These are phyloP conservation scores for Trypoxylus dichotomus DNA, from an alignment of 1,140 invertebrate genomes.

Conservation along the genomic window DNA sequence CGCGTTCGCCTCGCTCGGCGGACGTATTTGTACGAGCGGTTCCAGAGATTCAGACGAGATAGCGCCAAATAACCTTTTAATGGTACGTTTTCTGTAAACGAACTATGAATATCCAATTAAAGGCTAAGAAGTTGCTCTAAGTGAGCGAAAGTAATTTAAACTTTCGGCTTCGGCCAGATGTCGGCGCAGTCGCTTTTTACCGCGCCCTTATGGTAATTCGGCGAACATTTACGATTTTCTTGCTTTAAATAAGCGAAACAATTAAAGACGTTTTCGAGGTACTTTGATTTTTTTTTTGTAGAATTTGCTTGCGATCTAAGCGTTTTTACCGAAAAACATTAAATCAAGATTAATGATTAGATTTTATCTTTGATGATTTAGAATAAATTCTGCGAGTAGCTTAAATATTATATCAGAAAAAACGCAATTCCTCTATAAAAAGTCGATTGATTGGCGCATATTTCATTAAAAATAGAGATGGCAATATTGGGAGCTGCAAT, in stretches of 20 bases:
- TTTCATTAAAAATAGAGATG: too few relatives aligned
- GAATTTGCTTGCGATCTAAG: too few relatives aligned
- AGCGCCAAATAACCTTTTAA: constrained; percentile 25
- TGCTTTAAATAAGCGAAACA: neutral
- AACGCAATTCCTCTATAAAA: too few relatives aligned
- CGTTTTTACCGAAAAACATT: too few relatives aligned
- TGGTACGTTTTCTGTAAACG: constrained; percentile 23
- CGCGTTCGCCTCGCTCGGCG: neutral
- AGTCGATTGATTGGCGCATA: too few relatives aligned
- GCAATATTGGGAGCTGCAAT: too few relatives aligned
- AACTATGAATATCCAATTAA: constrained; percentile 26
- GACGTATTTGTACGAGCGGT: neutral
- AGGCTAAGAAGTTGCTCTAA: neutral
- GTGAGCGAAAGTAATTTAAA: constrained; percentile 20
- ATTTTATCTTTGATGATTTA: too few relatives aligned
- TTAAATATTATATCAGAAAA: too few relatives aligned
- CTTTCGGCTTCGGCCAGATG: constrained; percentile 6
- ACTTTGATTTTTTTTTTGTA: neutral
- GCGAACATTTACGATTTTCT: constrained; percentile 1
- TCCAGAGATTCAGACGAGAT: constrained; percentile 14
- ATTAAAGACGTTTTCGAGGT: neutral
- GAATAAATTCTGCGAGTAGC: too few relatives aligned
- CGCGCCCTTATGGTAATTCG: neutral
- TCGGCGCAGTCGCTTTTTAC: neutral
- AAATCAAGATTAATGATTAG: too few relatives aligned